These are phyloP conservation scores for Neoseiulus cucumeris DNA, from an alignment of 1,140 invertebrate genomes.

Conservation along the genomic window DNA sequence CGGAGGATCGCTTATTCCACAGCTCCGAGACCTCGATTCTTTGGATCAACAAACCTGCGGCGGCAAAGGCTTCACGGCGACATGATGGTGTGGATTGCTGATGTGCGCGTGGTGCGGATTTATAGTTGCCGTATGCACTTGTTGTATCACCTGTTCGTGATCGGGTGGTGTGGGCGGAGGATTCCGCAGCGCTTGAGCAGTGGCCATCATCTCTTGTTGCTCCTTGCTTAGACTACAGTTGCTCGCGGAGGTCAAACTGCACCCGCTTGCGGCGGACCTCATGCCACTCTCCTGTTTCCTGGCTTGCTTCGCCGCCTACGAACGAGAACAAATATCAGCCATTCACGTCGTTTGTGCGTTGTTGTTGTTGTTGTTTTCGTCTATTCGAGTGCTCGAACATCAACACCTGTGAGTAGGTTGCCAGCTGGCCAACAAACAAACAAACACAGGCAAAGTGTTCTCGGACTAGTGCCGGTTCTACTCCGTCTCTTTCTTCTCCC, in stretches of 20 bases:
- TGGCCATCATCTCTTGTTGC: background rate
- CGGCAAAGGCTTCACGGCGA: background rate
- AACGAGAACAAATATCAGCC: too few relatives aligned
- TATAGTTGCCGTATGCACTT: constrained; percentile 8
- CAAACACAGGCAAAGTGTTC: too few relatives aligned
- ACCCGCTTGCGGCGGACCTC: constrained; percentile 11
- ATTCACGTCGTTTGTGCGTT: too few relatives aligned
- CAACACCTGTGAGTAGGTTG: too few relatives aligned
- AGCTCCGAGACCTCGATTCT: too few relatives aligned
- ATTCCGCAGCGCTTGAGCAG: background rate
- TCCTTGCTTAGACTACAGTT: constrained; percentile 2
- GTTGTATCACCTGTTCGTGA: background rate
- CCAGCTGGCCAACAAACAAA: too few relatives aligned
- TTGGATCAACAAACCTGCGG: background rate
- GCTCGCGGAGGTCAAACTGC: constrained; percentile 8
- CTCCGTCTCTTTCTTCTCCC: too few relatives aligned
- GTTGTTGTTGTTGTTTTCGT: too few relatives aligned
- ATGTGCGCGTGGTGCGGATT: constrained; percentile 9
- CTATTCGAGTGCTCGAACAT: too few relatives aligned
- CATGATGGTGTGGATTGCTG: background rate
- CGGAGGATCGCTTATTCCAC: too few relatives aligned
- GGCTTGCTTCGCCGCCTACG: background rate
- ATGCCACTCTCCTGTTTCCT: constrained; percentile 11
- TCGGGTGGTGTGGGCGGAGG: background rate
- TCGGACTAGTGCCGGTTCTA: too few relatives aligned